Conservation (phyloP, 2,888 invertebrate species). For the Neoascia interrupta region DNA sequence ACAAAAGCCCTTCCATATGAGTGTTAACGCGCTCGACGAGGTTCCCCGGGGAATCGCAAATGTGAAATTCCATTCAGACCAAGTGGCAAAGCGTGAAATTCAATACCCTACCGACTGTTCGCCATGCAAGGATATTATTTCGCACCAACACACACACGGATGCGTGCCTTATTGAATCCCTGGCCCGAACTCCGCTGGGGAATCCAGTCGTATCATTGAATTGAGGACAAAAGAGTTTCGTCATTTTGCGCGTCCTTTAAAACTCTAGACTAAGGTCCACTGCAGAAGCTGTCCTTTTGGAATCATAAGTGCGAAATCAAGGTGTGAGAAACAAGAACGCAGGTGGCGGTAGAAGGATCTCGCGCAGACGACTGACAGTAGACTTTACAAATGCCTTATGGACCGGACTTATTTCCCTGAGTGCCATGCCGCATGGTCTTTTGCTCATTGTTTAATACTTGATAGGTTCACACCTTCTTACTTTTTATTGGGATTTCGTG, state of each 20-base stretch:
- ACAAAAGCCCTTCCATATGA: slow-evolving; percentile 44
- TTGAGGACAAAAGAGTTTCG: slow-evolving; percentile 59
- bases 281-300: slow-evolving; percentile 38
- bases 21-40: background rate
- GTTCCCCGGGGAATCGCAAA: slow-evolving; percentile 31
- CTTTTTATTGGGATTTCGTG: slow-evolving; percentile 19
- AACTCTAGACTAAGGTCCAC: slow-evolving; percentile 1
- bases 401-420: background rate
- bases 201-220: slow-evolving; percentile 51
- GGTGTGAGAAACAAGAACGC: slow-evolving; percentile 56
- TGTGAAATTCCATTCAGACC: slow-evolving; percentile 62
- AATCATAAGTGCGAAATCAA: slow-evolving; percentile 55
- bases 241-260: slow-evolving; percentile 56
- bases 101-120: slow-evolving; percentile 50
- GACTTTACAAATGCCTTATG: slow-evolving; percentile 24
- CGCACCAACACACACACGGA: slow-evolving; percentile 11
- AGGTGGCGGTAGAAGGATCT: slow-evolving; percentile 20
- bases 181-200: background rate
- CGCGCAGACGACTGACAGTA: background rate
- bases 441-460: slow-evolving; percentile 61
- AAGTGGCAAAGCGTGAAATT: slow-evolving; percentile 63
- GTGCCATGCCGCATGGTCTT: slow-evolving; percentile 32
- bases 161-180: slow-evolving; percentile 4
- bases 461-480: slow-evolving; percentile 59
- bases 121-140: slow-evolving; percentile 49